phyloP scores from a whole-genome alignment of 2,113 vertebrate species.

The Pholis gunnellus region DNA sequence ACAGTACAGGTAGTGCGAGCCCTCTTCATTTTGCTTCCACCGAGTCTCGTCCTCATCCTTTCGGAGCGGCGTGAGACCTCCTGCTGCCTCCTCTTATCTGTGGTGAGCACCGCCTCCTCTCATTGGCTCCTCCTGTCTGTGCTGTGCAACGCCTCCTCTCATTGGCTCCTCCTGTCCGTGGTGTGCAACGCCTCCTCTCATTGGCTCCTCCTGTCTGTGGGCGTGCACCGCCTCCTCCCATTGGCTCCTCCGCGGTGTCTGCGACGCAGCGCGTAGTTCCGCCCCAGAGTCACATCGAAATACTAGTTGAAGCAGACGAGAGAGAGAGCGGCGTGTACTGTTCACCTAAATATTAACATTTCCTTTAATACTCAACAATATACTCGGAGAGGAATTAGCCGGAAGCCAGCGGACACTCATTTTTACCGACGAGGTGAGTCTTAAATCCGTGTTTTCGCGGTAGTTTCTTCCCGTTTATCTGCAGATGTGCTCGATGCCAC shows the following conservation, averaged over 20 bases:
- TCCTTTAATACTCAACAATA: neutral
- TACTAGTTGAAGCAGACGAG: conserved; percentile 63
- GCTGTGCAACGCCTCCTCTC: conserved; percentile 42
- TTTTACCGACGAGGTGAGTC: conserved; percentile 71
- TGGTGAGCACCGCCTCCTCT: conserved; percentile 42
- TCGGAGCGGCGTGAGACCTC: conserved; percentile 56
- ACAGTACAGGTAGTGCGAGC: neutral
- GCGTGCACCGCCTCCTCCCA: conserved; percentile 46
- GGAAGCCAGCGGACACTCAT: conserved; percentile 19
- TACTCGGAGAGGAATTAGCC: conserved; percentile 18
- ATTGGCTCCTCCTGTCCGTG: conserved; percentile 68
- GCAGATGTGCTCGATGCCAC: conserved; percentile 76
- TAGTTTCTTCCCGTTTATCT: conserved; percentile 11
- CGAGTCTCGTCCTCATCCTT: conserved; percentile 6
- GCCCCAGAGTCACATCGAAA: conserved; percentile 78
- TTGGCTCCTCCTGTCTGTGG: conserved; percentile 61
- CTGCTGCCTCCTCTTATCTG: neutral
- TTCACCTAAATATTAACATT: conserved; percentile 4
- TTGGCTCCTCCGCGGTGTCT: conserved; percentile 73
- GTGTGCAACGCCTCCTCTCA: conserved; percentile 47
- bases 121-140: conserved; percentile 69
- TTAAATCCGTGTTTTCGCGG: neutral
- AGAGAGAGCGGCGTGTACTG: conserved; percentile 18
- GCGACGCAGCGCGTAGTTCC: conserved; percentile 77
- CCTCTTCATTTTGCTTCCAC: neutral